These are phyloP conservation scores for Lymantria monacha DNA, from an alignment of 2,888 invertebrate species.

Conservation along the genomic window DNA sequence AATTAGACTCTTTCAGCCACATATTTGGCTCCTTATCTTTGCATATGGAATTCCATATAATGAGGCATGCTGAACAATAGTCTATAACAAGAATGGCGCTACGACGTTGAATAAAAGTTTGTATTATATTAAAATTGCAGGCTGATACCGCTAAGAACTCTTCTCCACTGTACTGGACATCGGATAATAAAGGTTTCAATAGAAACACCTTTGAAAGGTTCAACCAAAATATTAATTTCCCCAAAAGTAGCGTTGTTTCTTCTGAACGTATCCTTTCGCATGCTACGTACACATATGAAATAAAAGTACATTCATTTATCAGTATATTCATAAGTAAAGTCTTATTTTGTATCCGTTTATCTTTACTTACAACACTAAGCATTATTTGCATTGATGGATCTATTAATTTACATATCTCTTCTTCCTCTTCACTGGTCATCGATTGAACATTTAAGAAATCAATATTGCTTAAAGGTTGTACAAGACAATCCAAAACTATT, in stretches of 20 bases:
- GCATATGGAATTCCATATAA: conserved; percentile 54
- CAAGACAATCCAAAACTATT: conserved; percentile 79
- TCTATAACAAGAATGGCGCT: conserved; percentile 52
- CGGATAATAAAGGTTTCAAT: conserved; percentile 49
- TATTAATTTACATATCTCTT: conserved; percentile 75
- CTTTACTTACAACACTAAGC: conserved; percentile 76
- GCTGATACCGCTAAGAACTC: conserved; percentile 59
- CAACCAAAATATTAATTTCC: conserved; percentile 73
- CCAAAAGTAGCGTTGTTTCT: conserved; percentile 67
- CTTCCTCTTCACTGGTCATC: conserved; percentile 72
- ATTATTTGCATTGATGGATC: conserved; percentile 83
- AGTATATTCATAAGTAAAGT: conserved; percentile 51
- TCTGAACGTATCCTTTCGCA: conserved; percentile 65
- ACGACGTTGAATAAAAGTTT: conserved; percentile 50
- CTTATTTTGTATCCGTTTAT: conserved; percentile 63
- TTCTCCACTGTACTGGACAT: conserved; percentile 52
- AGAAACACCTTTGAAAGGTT: conserved; percentile 62
- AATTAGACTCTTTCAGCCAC: conserved; percentile 32
- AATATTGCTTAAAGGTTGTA: conserved; percentile 82
- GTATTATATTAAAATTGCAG: conserved; percentile 58
- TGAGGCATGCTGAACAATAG: conserved; percentile 57
- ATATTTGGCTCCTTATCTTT: conserved; percentile 39
- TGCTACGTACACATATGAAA: conserved; percentile 57
- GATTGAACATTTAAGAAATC: conserved; percentile 75
- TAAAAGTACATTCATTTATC: conserved; percentile 57